Evolutionary conservation across 2,888 invertebrate species (phyloP).

Genomic region (Andricus curvator): DNA sequence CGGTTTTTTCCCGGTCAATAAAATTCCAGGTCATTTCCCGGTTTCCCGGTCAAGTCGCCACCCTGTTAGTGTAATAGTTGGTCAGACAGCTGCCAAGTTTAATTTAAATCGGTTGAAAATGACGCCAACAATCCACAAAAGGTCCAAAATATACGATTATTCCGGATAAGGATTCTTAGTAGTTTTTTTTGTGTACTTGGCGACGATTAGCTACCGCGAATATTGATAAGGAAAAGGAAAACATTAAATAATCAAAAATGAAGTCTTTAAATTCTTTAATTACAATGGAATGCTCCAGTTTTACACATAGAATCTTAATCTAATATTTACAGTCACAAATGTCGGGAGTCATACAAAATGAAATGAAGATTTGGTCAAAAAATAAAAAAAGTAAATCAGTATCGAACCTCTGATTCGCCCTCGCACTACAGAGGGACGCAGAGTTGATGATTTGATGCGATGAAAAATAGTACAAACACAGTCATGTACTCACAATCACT

Average conservation of each 20-base stretch:
- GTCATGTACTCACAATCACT: slow-evolving; percentile 3
- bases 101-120: too few species aligned
- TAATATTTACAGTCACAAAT: slow-evolving; percentile 45
- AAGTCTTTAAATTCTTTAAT: slow-evolving; percentile 47
- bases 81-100: too few species aligned
- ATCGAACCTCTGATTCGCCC: slow-evolving; percentile 63
- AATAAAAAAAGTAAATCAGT: slow-evolving; percentile 42
- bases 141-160: too few species aligned
- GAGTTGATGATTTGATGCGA: slow-evolving; percentile 48
- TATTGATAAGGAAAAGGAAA: not conserved
- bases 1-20: too few species aligned
- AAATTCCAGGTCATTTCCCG: too few species aligned
- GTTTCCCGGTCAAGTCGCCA: fast-evolving
- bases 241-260: not conserved
- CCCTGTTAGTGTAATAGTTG: fast-evolving
- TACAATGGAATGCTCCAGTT: slow-evolving; percentile 56
- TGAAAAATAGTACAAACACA: not conserved
- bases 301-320: slow-evolving; percentile 47
- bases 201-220: too few species aligned
- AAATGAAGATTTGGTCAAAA: slow-evolving; percentile 40
- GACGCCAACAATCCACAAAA: too few species aligned
- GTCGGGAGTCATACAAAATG: slow-evolving; percentile 52
- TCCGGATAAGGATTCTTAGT: too few species aligned
- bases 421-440: slow-evolving; percentile 63
- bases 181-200: too few species aligned